Evolutionary conservation across 2,113 vertebrate genomes (phyloP), one percentile per base, ranked within the genome.

Genomic region (Dasypus novemcinctus): DNA sequence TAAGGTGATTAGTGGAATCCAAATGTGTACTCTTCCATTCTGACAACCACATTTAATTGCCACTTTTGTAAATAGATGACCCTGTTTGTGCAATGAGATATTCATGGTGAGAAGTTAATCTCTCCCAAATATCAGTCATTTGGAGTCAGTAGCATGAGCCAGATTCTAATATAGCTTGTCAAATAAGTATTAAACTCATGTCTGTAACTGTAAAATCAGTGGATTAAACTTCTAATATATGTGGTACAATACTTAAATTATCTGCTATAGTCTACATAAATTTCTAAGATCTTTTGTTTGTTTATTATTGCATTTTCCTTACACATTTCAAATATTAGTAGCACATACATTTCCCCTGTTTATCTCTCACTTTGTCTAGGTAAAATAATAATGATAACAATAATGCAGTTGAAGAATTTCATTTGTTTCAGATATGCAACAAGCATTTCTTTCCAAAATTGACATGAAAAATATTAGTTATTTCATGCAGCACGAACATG

Each of bases 391-490:
- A 43, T 38, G 79, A 87, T n/a, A 89, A 23, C 1, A 88, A 25
- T 61, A 87, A 82, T 36, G 5, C 36, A 87, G 33, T 36, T 86
- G 17, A 90, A 36, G 72, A 64, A 63, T 86, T 95, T 87, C 41
- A 85, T 43, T 93, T 92, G 43, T 21, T 88, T 89, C 20, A 92
- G 29, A 18, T 81, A 64, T 71, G 84, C 80, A 93, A 18, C 52
- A 87, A n/a, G 20, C 81, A 15, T 90, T 96, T 93, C 86, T 75
- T 92, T 92, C 43, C 57, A 89, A 74, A 88, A 86, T 36, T 91
- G 31, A 92, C 21, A 25, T 49, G n/a, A 68, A 94, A 96, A 81
- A 87, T 64, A 91, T 84, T 81, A 87, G 59, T 59, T 81, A 82
- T 83, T 79, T 92, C 82, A 87, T 25, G 25, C 3, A 94, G 43